These are phyloP conservation scores for Pocillopora verrucosa DNA, from an alignment of 64 coral and sea anemone species.

Conservation along the genomic window DNA sequence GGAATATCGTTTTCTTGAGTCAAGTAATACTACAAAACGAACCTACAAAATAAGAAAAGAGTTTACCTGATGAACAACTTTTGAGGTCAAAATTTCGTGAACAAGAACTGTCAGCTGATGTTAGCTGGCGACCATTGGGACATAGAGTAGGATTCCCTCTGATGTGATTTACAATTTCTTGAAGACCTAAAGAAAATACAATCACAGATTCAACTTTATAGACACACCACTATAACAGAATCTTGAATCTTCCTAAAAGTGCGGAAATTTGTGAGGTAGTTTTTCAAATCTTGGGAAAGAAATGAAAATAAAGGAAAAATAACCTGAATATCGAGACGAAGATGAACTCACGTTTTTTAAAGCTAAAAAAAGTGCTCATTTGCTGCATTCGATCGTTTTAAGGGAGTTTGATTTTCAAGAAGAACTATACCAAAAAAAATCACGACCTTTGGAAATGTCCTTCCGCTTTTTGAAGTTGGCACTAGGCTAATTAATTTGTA, in stretches of 20 bases:
- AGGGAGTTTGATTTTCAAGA: too few relatives aligned
- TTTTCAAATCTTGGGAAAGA: background rate
- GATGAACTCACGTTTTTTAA: too few relatives aligned
- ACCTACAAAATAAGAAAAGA: background rate
- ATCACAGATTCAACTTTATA: background rate
- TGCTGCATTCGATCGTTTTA: too few relatives aligned
- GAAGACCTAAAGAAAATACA: background rate
- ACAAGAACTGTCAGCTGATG: background rate
- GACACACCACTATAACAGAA: background rate
- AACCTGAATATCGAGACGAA: too few relatives aligned
- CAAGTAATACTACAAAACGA: too few relatives aligned
- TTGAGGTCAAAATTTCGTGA: background rate
- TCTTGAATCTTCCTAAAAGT: background rate
- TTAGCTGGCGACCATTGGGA: slow-evolving; percentile 8
- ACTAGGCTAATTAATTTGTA: too few relatives aligned
- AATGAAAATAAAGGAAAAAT: background rate
- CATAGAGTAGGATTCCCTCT: slow-evolving; percentile 21
- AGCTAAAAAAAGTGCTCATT: too few relatives aligned
- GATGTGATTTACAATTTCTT: background rate
- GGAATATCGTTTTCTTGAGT: too few relatives aligned
- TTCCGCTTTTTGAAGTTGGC: too few relatives aligned
- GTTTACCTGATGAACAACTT: slow-evolving; percentile 18
- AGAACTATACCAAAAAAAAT: too few relatives aligned
- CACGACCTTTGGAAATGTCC: too few relatives aligned
- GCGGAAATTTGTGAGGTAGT: background rate